Conservation (phyloP, 2,888 invertebrate genomes). For the Morpho deidamia region DNA sequence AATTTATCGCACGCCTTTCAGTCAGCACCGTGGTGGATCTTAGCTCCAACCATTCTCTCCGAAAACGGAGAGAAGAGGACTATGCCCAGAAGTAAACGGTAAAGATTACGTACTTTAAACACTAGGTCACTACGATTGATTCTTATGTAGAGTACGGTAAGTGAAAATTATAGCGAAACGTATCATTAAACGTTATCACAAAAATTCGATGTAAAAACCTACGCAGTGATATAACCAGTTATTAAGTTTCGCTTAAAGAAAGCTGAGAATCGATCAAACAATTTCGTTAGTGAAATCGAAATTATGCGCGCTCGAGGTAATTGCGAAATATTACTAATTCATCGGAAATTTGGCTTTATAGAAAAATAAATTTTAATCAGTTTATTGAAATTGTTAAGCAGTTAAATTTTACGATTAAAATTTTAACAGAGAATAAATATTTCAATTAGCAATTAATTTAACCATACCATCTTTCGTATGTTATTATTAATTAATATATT, state of each 20-base stretch:
- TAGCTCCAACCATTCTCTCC: too few relatives aligned
- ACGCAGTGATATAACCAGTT: conserved; percentile 20
- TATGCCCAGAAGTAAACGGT: too few relatives aligned
- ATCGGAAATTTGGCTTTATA: conserved; percentile 1
- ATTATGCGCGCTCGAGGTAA: conserved; percentile 32
- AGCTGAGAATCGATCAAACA: conserved; percentile 32
- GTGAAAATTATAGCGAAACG: too few relatives aligned
- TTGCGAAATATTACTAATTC: conserved; percentile 10
- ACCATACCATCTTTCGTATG: too few relatives aligned
- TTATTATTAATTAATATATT: too few relatives aligned
- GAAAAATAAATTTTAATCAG: not conserved
- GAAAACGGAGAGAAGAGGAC: too few relatives aligned
- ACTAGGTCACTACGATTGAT: too few relatives aligned
- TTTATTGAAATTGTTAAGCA: not conserved
- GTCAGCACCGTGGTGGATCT: too few relatives aligned
- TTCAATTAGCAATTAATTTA: too few relatives aligned
- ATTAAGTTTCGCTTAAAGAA: conserved; percentile 34
- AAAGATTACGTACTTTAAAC: too few relatives aligned
- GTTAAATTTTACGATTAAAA: not conserved
- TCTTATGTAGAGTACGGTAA: too few relatives aligned
- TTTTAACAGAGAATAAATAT: not conserved
- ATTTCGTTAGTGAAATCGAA: conserved; percentile 41
- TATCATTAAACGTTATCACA: not conserved
- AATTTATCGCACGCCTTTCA: too few relatives aligned
- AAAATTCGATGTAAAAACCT: not conserved